These are phyloP conservation scores for Aviceda cuculoides DNA, from an alignment of 2,797 vertebrate species.

Conservation along the genomic window DNA sequence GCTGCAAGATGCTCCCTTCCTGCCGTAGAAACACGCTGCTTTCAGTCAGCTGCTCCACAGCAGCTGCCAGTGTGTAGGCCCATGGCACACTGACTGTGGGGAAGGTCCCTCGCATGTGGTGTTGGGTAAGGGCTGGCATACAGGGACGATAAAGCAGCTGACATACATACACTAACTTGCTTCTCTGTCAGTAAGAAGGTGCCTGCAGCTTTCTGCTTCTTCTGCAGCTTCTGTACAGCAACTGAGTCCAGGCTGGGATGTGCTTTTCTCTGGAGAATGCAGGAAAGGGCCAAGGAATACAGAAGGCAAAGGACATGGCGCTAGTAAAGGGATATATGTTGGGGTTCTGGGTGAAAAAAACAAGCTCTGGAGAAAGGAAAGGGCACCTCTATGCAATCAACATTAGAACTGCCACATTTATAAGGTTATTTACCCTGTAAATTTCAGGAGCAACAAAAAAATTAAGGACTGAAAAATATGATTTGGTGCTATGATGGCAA, in stretches of 20 bases:
- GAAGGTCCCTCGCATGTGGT: not conserved
- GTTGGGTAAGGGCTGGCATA: not conserved
- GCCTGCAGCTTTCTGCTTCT: not conserved
- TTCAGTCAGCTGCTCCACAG: not conserved
- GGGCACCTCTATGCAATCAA: not conserved
- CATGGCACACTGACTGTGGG: not conserved
- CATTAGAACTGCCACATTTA: not conserved
- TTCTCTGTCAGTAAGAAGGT: not conserved
- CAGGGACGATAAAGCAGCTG: not conserved
- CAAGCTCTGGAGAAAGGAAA: not conserved
- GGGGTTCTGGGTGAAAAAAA: not conserved
- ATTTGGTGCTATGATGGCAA: not conserved
- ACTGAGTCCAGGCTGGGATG: not conserved
- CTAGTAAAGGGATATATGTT: not conserved
- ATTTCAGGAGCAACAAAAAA: not conserved
- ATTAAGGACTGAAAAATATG: not conserved
- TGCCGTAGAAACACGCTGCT: not conserved
- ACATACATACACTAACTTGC: not conserved
- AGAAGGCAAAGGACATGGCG: not conserved
- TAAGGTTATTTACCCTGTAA: not conserved
- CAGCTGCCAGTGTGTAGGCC: not conserved
- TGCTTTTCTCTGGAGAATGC: not conserved
- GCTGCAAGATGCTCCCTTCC: not conserved
- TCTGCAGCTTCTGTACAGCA: not conserved
- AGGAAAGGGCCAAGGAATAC: not conserved